Base-by-base conservation (phyloP, 2,797 vertebrate genomes). In the Discoglossus pictus region DNA sequence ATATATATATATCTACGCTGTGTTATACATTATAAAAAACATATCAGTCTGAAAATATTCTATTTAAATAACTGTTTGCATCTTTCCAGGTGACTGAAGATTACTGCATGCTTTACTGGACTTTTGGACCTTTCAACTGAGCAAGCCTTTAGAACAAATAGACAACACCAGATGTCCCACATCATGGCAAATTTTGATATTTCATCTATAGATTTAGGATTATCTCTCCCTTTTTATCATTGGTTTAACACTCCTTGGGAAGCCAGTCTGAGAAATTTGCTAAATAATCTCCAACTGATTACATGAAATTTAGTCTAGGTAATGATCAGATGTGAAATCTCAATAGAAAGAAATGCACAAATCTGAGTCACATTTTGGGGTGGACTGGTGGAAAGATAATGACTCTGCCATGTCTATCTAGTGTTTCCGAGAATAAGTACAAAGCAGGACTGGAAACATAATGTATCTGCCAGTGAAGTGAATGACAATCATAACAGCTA, bases 221-320 rank as follows among this genome's bases (percentile, higher is more conserved):
- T 7, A 1, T 1, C 1, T 20, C 10, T 21, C 17, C 4, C 23
- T 11, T 18, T n/a, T 47, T 44, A 13, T 24, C 46, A 20, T 36
- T 20, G 2, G 13, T 31, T 25, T 23, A n/a, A 13, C 36, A 44
- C 17, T 65, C 24, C 15, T 47, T 61, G 68, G 48, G 34, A 59
- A 68, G 25, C 61, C 18, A 31, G 20, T 42, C 5, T 42, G 52
- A 63, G 47, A 44, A 62, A 52, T 63, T 52, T 44, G 20, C 12
- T 52, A 50, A 23, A 68, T 36, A 65, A n/a, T 51, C 65, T 35
- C 44, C 38, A 47, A 35, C 40, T 35, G 50, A 56, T 68, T 68
- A 74, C 76, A 10, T 25, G 46, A 60, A 48, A 39, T 7, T 40
- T 42, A 17, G n/a, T n/a, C n/a, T n/a, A n/a, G n/a, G n/a, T n/a